Percentiles rank a stretch among this genome's conserved stretches.
phyloP scores from a whole-genome alignment of 2,888 invertebrate genomes.

The Eulithis prunata region DNA sequence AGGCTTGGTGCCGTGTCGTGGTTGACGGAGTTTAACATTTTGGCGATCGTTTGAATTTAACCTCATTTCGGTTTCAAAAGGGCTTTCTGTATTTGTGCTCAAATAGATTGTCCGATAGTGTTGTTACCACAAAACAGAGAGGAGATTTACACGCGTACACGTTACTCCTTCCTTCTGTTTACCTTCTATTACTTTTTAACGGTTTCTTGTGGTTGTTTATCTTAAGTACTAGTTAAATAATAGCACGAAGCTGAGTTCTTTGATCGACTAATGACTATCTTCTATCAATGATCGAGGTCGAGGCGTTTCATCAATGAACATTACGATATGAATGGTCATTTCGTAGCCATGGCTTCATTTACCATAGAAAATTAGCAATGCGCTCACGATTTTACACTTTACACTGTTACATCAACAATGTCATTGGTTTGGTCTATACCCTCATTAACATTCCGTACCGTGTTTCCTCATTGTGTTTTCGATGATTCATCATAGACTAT shows the following conservation, averaged over 20 bases:
- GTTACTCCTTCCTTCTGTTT: no score
- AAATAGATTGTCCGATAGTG: not conserved
- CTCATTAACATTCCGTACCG: constrained; percentile 61
- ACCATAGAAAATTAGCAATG: constrained; percentile 37
- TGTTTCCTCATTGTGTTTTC: constrained; percentile 64
- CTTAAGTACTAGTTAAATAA: no score
- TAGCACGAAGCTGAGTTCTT: no score
- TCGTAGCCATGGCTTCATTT: constrained; percentile 44
- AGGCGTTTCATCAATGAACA: constrained; percentile 45
- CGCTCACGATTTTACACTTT: constrained; percentile 31
- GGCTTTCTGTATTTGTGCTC: not conserved
- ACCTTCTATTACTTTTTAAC: no score
- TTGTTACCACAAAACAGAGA: not conserved
- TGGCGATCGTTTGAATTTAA: constrained; percentile 7
- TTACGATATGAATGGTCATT: constrained; percentile 52
- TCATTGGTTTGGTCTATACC: constrained; percentile 33
- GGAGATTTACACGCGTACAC: no score
- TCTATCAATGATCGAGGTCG: constrained; percentile 5
- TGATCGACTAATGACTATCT: no score
- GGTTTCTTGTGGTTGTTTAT: no score
- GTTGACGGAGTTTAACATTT: constrained; percentile 8
- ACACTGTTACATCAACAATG: constrained; percentile 37
- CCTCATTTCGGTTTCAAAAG: constrained; percentile 14
- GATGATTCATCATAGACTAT: constrained; percentile 57
- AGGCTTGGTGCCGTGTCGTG: constrained; percentile 14